Conservation (phyloP, 1,140 invertebrate genomes). For the Cotesia vestalis region DNA sequence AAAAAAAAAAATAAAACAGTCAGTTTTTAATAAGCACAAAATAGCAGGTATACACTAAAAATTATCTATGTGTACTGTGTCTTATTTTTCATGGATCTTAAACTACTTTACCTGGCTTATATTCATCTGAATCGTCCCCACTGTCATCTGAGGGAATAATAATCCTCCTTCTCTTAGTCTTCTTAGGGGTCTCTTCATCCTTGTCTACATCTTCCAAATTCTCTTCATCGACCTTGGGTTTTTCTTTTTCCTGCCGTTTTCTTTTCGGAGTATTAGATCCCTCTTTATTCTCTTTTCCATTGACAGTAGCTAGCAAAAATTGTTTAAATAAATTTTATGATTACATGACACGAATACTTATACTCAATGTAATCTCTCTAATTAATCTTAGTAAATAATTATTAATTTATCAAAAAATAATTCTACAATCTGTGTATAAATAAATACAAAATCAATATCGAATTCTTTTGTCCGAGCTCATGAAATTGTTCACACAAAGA, state of each 20-base stretch:
- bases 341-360: background rate
- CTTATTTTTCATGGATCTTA: background rate
- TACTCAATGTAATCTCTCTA: background rate
- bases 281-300: slow-evolving; percentile 23
- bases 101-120: slow-evolving; percentile 62
- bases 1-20: no score
- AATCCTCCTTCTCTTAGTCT: slow-evolving; percentile 51
- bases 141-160: slow-evolving; percentile 55
- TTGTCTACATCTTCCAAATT: slow-evolving; percentile 35
- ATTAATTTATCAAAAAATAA: background rate
- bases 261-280: slow-evolving; percentile 20
- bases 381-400: background rate
- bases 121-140: slow-evolving; percentile 65
- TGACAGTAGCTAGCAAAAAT: slow-evolving; percentile 9
- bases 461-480: no score
- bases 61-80: background rate
- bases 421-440: background rate
- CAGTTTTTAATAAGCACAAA: slow-evolving; percentile 2
- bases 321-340: background rate
- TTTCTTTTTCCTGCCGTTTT: slow-evolving; percentile 35
- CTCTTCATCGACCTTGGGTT: background rate
- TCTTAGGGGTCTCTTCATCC: slow-evolving; percentile 34
- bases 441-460: background rate
- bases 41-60: slow-evolving; percentile 15
- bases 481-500: no score